Conservation (phyloP, 2,113 vertebrate species). For the Labrus mixtus region DNA sequence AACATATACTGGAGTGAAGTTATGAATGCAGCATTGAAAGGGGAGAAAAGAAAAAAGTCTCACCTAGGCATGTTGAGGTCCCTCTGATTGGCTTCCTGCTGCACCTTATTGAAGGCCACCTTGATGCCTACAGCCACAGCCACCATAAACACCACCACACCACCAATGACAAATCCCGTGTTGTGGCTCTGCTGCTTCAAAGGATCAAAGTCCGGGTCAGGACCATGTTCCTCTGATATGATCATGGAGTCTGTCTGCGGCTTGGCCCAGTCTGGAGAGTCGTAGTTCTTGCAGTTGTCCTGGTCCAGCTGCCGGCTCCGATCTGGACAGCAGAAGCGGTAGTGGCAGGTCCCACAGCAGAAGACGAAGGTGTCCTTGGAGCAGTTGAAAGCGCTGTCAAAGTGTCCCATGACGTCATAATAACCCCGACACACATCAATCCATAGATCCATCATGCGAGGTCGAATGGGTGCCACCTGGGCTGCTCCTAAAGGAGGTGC, state of each 20-base stretch:
- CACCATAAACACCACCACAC: constrained; percentile 91
- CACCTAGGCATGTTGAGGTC: constrained; percentile 93
- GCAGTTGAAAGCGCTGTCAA: constrained; percentile 92
- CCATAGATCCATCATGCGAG: constrained; percentile 81
- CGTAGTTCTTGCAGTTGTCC: constrained; percentile 88
- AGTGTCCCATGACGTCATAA: constrained; percentile 95
- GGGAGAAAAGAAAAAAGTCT: constrained; percentile 25
- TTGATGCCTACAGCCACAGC: constrained; percentile 90
- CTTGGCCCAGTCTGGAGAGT: constrained; percentile 91
- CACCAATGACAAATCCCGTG: constrained; percentile 92
- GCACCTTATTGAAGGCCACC: constrained; percentile 93
- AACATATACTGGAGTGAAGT: constrained; percentile 1
- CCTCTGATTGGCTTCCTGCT: constrained; percentile 88
- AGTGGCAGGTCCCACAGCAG: constrained; percentile 94
- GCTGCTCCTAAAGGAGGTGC: constrained; percentile 81
- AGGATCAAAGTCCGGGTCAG: constrained; percentile 81
- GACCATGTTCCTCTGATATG: constrained; percentile 65
- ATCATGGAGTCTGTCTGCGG: constrained; percentile 83
- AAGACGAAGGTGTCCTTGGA: constrained; percentile 89
- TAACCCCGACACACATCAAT: constrained; percentile 90
- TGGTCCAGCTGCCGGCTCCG: constrained; percentile 88
- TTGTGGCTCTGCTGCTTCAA: constrained; percentile 87
- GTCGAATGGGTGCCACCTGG: constrained; percentile 77
- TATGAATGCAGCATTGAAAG: background rate
- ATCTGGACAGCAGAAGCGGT: constrained; percentile 94